Percentiles rank a stretch among this genome's conserved stretches.
phyloP scores from a whole-genome alignment of 1,140 invertebrate genomes.

The Dendrolimus kikuchii region DNA sequence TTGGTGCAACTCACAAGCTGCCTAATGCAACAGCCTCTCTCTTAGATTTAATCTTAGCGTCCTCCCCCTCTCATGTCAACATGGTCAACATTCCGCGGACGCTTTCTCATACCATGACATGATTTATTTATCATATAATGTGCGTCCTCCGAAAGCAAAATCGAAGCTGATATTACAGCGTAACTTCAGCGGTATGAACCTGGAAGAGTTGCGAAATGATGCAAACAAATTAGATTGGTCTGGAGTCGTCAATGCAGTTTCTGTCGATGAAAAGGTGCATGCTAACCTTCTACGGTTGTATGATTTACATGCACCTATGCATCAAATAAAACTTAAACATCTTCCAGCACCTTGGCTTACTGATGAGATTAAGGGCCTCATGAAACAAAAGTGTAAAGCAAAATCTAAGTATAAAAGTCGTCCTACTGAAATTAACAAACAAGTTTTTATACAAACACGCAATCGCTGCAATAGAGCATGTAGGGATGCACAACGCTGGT shows the following conservation, averaged over 20 bases:
- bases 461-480: no score
- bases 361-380: neutral
- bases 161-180: no score
- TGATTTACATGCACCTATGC: constrained; percentile 1
- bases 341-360: neutral
- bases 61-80: neutral
- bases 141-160: no score
- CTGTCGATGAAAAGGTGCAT: no score
- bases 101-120: neutral
- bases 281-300: neutral
- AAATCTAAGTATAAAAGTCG: neutral
- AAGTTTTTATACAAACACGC: no score
- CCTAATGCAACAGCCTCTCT: constrained; percentile 8
- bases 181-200: neutral
- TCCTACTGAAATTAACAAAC: no score
- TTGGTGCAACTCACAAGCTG: constrained; percentile 8
- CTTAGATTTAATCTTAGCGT: constrained; percentile 1
- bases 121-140: neutral
- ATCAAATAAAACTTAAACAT: neutral
- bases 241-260: no score
- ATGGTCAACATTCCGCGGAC: constrained; percentile 3
- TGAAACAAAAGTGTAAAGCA: neutral
- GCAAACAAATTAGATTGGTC: neutral
- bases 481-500: no score
- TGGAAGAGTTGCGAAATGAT: neutral